phyloP scores from a whole-genome alignment of 2,888 invertebrate species.

The Acronicta alni region DNA sequence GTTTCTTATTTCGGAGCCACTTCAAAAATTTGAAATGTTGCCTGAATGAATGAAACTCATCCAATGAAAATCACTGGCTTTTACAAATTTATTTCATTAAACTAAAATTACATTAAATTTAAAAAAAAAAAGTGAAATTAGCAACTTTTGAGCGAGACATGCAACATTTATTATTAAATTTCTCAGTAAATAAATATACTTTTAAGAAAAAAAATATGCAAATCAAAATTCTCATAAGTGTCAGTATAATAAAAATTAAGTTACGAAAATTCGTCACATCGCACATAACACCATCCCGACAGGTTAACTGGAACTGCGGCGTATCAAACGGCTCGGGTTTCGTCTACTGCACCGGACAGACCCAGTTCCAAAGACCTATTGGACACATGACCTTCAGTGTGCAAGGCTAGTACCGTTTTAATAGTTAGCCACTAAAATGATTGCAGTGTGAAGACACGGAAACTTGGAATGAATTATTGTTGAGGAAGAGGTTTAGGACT shows the following conservation, averaged over 20 bases:
- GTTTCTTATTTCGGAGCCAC: conserved; percentile 53
- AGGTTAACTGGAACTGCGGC: conserved; percentile 67
- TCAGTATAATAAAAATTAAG: background rate
- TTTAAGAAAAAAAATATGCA: too few relatives aligned
- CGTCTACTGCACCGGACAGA: conserved; percentile 77
- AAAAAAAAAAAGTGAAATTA: too few relatives aligned
- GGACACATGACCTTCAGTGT: conserved; percentile 66
- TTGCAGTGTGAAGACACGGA: background rate
- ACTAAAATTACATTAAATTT: too few relatives aligned
- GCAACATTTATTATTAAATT: too few relatives aligned
- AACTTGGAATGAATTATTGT: background rate
- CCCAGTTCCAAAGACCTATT: conserved; percentile 73
- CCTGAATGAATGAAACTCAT: too few relatives aligned
- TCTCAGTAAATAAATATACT: too few relatives aligned
- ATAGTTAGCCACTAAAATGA: conserved; percentile 5
- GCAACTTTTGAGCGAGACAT: too few relatives aligned
- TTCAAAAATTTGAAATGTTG: conserved; percentile 53
- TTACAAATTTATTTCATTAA: too few relatives aligned
- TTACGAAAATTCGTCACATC: conserved; percentile 4
- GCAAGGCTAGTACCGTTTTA: conserved; percentile 38
- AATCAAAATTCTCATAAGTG: too few relatives aligned
- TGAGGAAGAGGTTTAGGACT: too few relatives aligned
- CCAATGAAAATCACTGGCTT: too few relatives aligned
- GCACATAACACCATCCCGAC: conserved; percentile 61
- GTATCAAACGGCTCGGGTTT: conserved; percentile 71